Conservation (phyloP, 30 jellyfish, hydroid and myxozoan species). For the Aurelia aurita region DNA sequence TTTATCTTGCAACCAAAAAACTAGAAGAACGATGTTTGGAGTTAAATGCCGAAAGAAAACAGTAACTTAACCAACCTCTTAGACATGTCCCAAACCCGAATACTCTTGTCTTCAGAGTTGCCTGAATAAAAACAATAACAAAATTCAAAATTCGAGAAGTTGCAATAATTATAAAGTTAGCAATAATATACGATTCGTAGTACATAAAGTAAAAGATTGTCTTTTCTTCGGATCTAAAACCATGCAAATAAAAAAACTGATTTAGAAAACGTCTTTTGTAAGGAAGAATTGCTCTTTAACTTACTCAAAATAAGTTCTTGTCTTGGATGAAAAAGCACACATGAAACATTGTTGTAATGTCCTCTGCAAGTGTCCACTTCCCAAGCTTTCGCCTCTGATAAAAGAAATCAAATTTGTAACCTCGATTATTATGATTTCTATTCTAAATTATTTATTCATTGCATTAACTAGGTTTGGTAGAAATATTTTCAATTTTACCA, state of each 20-base stretch:
- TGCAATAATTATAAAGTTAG: background rate
- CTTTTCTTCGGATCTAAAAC: too few species aligned
- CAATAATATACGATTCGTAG: too few species aligned
- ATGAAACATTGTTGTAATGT: constrained; percentile 96
- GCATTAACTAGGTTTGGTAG: too few species aligned
- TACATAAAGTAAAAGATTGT: too few species aligned
- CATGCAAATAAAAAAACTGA: too few species aligned
- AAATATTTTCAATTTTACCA: too few species aligned
- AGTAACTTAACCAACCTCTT: constrained; percentile 63
- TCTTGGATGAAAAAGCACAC: constrained; percentile 94
- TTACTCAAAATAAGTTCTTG: constrained; percentile 90
- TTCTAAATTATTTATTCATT: too few species aligned
- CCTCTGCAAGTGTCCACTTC: constrained; percentile 99
- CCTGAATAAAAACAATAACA: constrained; percentile 40
- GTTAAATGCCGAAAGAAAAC: background rate
- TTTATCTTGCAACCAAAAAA: background rate
- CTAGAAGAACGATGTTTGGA: background rate
- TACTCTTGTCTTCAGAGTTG: constrained; percentile 96
- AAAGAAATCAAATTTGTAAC: background rate
- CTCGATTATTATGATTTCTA: too few species aligned
- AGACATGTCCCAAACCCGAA: constrained; percentile 99
- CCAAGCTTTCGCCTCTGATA: constrained; percentile 93
- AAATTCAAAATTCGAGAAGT: background rate
- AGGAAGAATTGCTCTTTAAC: constrained; percentile 2
- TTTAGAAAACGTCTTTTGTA: too few species aligned